Evolutionary conservation across 2,888 invertebrate genomes (phyloP), one percentile per base, ranked within the genome.

Genomic region (Sarcophaga rosellei): DNA sequence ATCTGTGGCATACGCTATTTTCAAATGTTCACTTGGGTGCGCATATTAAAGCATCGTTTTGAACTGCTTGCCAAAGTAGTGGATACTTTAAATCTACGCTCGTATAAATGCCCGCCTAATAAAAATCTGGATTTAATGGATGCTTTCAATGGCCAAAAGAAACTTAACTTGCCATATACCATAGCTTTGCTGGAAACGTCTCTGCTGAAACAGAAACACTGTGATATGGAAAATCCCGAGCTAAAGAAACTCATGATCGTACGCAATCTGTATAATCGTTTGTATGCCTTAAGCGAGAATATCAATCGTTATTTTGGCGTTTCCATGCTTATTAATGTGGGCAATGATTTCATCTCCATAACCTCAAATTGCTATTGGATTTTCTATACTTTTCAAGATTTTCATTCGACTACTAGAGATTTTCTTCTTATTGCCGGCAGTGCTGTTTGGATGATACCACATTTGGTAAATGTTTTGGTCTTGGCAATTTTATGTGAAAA

Each of bases 321-420:
- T 0, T 93, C 93, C 5, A 89, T 93, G 88, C 88, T 93, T 11
- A 83, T 92, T 0, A 92, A 91, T 80, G 88, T 93, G 78, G 92
- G 90, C 84, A 92, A 93, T 82, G 93, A 93, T 87, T 93, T 93
- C 77, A 83, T 93, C 73, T 89, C 92, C 44, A 90, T 93, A 0
- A 93, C 91, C 11, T 90, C 92, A 4, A 92, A 92, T 81, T 91
- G 90, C 44, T 93, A 93, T 84, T 93, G 92, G 92, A 91, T 92
- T 53, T 93, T 93, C 87, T 69, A 93, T 3, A 91, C 90, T 73
- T 91, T 91, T 53, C 90, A 91, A 0, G 88, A 88, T 5, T 91
- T 89, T 74, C 87, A 89, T 35, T 88, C 90, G 2, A 88, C 89
- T 1, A 87, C 88, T 4, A 76, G 66, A 3, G 89, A 91, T 25